Base-by-base conservation (phyloP, 2,888 invertebrate species). In the Caenorhabditis macrosperma region DNA sequence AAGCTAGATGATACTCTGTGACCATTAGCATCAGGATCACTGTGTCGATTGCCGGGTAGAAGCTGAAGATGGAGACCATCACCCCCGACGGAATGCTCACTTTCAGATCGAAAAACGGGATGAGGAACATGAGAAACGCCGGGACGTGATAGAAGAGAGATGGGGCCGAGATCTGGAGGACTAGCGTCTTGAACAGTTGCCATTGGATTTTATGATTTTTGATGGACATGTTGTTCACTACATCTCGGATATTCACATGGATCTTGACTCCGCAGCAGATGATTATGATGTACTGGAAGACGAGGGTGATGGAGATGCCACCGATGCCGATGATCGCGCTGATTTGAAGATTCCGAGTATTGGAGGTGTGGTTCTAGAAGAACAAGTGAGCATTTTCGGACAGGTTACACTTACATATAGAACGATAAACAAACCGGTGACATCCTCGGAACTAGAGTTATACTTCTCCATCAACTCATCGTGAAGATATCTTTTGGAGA, bases 131-230 rank as follows among this genome's bases (percentile, higher is more conserved):
- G 15, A 52, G 1, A 7, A 28, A 15, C 1, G 52, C 52, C 2
- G 52, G 26, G 12, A 24, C 24, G 50, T 50, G 50, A 50, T 50
- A 17, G 26, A 50, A 50, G 50, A 50, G 22, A 4, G 4, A 50
- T 4, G 50, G 50, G 12, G 15, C 17, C 3, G 17, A 12, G 50
- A 50, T 68, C 35, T 68, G 68, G 26, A 59, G 26, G 0, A 68
- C 55, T 0, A 68, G 48, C 0, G 68, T 57, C 38, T 68, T 68
- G 68, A 68, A 68, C 2, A 68, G 68, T 50, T 68, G 57, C 1
- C 68, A 22, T 24, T 68, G 57, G 4, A 68, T 26, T 50, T 15
- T 10, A 15, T 24, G 24, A 15, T 15, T 17, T 6, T 50, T 50
- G 1, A 5, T 2, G 10, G 50, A 50, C 22, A 26, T 50, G 15